Conservation (phyloP, 2,888 invertebrate genomes). For the Limnephilus marmoratus region DNA sequence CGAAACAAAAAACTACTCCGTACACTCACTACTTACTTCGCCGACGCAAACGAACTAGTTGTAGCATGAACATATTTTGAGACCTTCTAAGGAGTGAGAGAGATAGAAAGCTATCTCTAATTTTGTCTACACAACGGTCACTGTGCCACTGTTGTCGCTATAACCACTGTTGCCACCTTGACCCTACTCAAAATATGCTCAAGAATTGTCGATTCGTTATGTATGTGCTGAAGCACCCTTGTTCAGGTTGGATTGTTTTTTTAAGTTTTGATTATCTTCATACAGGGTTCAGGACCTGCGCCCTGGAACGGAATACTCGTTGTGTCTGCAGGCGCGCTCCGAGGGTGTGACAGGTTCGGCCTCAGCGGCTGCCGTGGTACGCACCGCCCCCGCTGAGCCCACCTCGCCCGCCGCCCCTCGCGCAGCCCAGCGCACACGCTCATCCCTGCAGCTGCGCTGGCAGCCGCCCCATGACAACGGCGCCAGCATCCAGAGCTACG, state of each 20-base stretch:
- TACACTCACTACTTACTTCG: too few species aligned
- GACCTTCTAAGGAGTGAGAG: too few species aligned
- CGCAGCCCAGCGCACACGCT: constrained; percentile 83
- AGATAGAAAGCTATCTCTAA: too few species aligned
- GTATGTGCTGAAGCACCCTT: background rate
- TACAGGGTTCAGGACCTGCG: constrained; percentile 86
- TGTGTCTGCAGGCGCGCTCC: constrained; percentile 87
- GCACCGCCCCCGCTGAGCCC: constrained; percentile 89
- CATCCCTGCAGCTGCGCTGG: constrained; percentile 84
- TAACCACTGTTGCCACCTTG: too few species aligned
- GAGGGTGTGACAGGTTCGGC: constrained; percentile 86
- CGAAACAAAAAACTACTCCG: too few species aligned
- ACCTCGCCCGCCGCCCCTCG: constrained; percentile 86
- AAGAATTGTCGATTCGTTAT: too few species aligned
- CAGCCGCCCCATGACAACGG: constrained; percentile 87
- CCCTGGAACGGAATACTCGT: constrained; percentile 92
- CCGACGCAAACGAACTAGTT: too few species aligned
- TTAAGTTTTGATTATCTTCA: constrained; percentile 1
- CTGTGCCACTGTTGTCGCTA: too few species aligned
- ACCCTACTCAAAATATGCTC: too few species aligned
- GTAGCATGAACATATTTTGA: too few species aligned
- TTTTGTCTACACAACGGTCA: too few species aligned
- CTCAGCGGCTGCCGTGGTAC: constrained; percentile 88
- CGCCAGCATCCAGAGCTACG: constrained; percentile 85
- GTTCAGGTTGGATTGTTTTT: background rate